phyloP scores from a whole-genome alignment of 1,140 invertebrate species.

The fruit fly (Drosophila melanogaster) region Release_6_plus_ISO1_MT NC_004354.4:5047001-5047500 shows the following conservation, averaged over 20 bases:
- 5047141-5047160: constrained; percentile 63
- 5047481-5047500: constrained; percentile 7
- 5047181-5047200: constrained; percentile 40
- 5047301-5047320: constrained; percentile 82
- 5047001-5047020: constrained; percentile 49
- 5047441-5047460: constrained; percentile 46
- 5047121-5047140: constrained; percentile 15
- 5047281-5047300: constrained; percentile 64
- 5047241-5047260: neutral
- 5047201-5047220: neutral
- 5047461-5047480: constrained; percentile 68
- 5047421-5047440: constrained; percentile 34
- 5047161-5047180: constrained; percentile 82
- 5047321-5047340: constrained; percentile 80
- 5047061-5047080: constrained; percentile 43
- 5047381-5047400: constrained; percentile 57
- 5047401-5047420: constrained; percentile 46
- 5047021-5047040: constrained; percentile 71
- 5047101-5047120: constrained; percentile 67
- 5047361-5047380: constrained; percentile 43
- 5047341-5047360: constrained; percentile 28
- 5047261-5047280: constrained; percentile 29
- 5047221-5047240: neutral
- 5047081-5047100: constrained; percentile 78
- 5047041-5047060: constrained; percentile 76